Conservation (phyloP, 2,888 invertebrate species). For the Tiphia femorata region DNA sequence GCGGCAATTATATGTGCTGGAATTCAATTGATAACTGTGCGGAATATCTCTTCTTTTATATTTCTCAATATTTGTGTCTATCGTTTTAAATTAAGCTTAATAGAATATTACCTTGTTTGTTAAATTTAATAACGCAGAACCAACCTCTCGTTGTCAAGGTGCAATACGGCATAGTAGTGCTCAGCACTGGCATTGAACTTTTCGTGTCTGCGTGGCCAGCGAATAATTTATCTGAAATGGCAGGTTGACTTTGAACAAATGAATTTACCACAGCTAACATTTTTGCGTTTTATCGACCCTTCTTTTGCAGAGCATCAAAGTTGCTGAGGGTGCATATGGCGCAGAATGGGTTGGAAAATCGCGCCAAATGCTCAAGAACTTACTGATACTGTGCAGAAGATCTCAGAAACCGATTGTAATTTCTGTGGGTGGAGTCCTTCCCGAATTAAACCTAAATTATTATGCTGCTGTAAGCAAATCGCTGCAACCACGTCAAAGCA, state of each 20-base stretch:
- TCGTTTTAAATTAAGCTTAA: too few species aligned
- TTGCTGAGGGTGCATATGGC: neutral
- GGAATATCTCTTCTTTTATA: too few species aligned
- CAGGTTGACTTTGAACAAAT: too few species aligned
- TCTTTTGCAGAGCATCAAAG: neutral
- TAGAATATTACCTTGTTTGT: too few species aligned
- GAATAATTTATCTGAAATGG: slow-evolving; percentile 41
- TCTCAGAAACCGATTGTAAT: slow-evolving; percentile 8
- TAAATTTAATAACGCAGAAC: slow-evolving; percentile 20
- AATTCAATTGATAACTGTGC: neutral
- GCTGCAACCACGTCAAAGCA: too few species aligned
- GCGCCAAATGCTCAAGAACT: neutral
- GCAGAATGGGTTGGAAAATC: neutral
- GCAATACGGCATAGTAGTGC: slow-evolving; percentile 27
- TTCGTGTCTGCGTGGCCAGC: slow-evolving; percentile 49
- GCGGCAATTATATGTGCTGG: slow-evolving; percentile 27
- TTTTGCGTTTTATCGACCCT: too few species aligned
- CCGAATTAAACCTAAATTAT: slow-evolving; percentile 27
- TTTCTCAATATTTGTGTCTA: too few species aligned
- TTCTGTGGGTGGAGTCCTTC: neutral
- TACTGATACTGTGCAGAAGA: neutral
- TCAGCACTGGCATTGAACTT: slow-evolving; percentile 39
- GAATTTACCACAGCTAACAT: too few species aligned
- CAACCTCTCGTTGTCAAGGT: slow-evolving; percentile 36
- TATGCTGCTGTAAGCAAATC: slow-evolving; percentile 26